Percentiles rank a stretch among this genome's conserved stretches.
Evolutionary conservation across 2,113 vertebrate species (phyloP).

Genomic region (Strix aluco): DNA sequence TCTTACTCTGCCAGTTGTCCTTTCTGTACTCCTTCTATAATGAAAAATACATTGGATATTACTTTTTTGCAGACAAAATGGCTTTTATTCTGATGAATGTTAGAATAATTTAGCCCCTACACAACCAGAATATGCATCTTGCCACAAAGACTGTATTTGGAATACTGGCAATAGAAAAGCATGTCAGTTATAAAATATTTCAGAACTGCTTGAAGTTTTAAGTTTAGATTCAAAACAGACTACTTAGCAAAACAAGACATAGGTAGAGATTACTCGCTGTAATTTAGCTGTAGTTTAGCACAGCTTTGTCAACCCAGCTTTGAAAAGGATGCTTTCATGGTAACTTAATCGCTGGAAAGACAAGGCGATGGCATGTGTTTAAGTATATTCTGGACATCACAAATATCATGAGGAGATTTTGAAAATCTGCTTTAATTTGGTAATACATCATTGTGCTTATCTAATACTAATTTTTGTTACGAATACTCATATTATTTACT

Average conservation of each 20-base stretch:
- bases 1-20: neutral
- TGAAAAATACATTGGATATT: neutral
- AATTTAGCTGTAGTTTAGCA: neutral
- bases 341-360: neutral
- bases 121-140: neutral
- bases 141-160: neutral
- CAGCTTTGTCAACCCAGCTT: neutral
- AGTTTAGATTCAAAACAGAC: neutral
- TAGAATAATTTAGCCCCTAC: neutral
- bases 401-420: neutral
- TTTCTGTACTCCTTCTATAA: neutral
- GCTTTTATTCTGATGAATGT: neutral
- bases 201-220: neutral
- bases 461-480: neutral
- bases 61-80: neutral
- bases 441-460: neutral
- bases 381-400: neutral
- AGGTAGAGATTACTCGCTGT: neutral
- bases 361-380: neutral
- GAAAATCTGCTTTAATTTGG: neutral
- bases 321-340: neutral
- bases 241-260: neutral
- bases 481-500: neutral
- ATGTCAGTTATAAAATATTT: neutral
- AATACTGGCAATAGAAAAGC: neutral